Percentiles rank a stretch among this genome's conserved stretches.
Conservation (phyloP, 2,888 invertebrate species). For the Tachina lurida region DNA sequence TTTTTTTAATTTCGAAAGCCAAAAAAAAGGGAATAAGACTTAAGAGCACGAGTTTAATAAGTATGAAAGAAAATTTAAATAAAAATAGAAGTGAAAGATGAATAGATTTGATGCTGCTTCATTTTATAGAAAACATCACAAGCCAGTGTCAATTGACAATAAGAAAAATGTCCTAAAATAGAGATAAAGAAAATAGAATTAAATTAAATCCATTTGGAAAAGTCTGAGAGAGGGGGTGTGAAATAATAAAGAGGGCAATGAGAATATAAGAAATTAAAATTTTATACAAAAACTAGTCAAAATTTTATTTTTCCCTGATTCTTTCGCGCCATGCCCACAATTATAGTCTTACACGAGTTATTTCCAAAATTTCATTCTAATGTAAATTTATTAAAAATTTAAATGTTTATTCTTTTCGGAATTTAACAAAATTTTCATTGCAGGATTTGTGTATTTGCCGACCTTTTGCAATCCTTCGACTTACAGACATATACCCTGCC, state of each 20-base stretch:
- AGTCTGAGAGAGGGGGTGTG: background rate
- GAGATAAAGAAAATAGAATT: conserved; percentile 17
- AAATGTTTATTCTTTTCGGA: too few relatives aligned
- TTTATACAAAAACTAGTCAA: too few relatives aligned
- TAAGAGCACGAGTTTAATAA: conserved; percentile 46
- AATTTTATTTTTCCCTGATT: too few relatives aligned
- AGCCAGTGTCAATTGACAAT: conserved; percentile 47
- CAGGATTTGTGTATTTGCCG: too few relatives aligned
- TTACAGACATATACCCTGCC: too few relatives aligned
- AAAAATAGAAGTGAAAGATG: conserved; percentile 46
- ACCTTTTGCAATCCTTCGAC: too few relatives aligned
- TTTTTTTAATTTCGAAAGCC: background rate
- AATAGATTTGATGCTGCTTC: conserved; percentile 42
- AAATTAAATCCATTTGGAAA: background rate
- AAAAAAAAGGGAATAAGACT: conserved; percentile 12
- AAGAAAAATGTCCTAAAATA: conserved; percentile 21
- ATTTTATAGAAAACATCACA: conserved; percentile 28
- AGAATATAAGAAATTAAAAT: background rate
- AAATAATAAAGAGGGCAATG: background rate
- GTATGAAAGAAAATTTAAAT: conserved; percentile 13
- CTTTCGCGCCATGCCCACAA: too few relatives aligned
- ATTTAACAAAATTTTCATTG: too few relatives aligned
- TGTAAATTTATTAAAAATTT: too few relatives aligned
- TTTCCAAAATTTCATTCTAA: too few relatives aligned
- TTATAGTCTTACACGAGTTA: too few relatives aligned